Conservation (phyloP, 2,113 vertebrate species). For the Amphiprion percula region DNA sequence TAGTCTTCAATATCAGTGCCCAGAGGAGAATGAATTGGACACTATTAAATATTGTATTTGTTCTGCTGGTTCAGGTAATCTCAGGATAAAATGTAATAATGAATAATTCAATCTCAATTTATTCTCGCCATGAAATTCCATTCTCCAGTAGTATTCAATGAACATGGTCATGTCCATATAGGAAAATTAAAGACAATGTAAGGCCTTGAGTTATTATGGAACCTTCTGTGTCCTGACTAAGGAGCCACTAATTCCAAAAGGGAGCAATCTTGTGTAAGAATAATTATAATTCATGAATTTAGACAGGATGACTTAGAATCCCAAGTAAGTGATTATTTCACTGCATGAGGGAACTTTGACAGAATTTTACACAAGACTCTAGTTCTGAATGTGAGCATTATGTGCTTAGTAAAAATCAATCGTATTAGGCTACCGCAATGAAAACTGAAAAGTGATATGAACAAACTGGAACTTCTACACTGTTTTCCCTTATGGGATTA, state of each 20-base stretch:
- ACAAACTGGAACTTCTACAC: neutral
- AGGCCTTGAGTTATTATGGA: slow-evolving; percentile 33
- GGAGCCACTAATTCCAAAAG: slow-evolving; percentile 25
- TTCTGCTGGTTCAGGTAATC: slow-evolving; percentile 65
- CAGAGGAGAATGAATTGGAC: slow-evolving; percentile 50
- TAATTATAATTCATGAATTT: slow-evolving; percentile 21
- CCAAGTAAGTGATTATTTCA: slow-evolving; percentile 2
- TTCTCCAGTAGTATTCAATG: slow-evolving; percentile 32
- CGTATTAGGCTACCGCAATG: neutral
- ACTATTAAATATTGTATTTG: slow-evolving; percentile 66
- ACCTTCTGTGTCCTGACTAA: slow-evolving; percentile 13
- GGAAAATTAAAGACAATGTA: slow-evolving; percentile 49
- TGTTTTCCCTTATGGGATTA: neutral
- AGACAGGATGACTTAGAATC: neutral
- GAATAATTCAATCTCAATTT: slow-evolving; percentile 63
- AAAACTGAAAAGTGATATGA: too few species aligned
- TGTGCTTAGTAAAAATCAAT: neutral
- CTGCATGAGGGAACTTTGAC: neutral
- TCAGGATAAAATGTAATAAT: slow-evolving; percentile 60
- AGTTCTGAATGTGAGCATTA: neutral
- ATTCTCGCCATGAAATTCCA: slow-evolving; percentile 49
- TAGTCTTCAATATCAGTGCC: slow-evolving; percentile 40
- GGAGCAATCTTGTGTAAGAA: slow-evolving; percentile 23
- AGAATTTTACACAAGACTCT: neutral
- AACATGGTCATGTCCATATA: slow-evolving; percentile 7